Evolutionary conservation across 2,888 invertebrate genomes (phyloP), one percentile per base, ranked within the genome.

Genomic region (Perizoma flavofasciatum): DNA sequence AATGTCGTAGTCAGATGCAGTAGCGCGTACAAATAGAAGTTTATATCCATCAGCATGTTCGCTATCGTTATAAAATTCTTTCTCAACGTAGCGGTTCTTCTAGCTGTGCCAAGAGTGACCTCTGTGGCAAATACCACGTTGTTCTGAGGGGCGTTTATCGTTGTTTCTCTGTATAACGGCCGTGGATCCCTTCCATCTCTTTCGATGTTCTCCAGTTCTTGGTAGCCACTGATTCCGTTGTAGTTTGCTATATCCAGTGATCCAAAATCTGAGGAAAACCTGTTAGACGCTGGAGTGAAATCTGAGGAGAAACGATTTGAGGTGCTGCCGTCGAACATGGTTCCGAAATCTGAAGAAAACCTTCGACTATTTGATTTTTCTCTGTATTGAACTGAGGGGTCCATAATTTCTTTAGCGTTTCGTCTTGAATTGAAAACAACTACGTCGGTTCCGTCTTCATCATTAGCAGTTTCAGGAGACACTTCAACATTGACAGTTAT

Each of bases 21-120:
- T 43, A 94, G 68, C 4, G 93, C 86, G 54, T 93, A 93, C 65
- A 94, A 82, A 71, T 94, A 94, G 78, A 94, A 94, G 54, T 92
- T 89, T 0, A 89, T 56, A 66, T 92, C 92, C 39, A 75, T 65
- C 39, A 92, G 69, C 86, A 92, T 91, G 61, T 86, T 89, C 0
- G 81, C 71, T 4, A 92, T 78, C 0, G 91, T 87, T 35, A 90
- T 88, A 44, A 90, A 82, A 59, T 92, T 90, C 76, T 92, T 92
- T 61, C 87, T 88, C 67, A 91, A 67, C 0, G 85, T 79, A 0
- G 90, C 90, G 0, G 92, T 92, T 53, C 92, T 74, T 68, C 92
- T 79, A 0, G 83, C 86, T 0, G 91, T 86, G 0, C 92, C 92
- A 1, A 82, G 79, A 0, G 89, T 80, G 44, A 87, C 72, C 62